Percentiles rank a stretch among this genome's conserved stretches.
Conservation (phyloP, 1,140 invertebrate species). For the Drosophila elegans region DNA sequence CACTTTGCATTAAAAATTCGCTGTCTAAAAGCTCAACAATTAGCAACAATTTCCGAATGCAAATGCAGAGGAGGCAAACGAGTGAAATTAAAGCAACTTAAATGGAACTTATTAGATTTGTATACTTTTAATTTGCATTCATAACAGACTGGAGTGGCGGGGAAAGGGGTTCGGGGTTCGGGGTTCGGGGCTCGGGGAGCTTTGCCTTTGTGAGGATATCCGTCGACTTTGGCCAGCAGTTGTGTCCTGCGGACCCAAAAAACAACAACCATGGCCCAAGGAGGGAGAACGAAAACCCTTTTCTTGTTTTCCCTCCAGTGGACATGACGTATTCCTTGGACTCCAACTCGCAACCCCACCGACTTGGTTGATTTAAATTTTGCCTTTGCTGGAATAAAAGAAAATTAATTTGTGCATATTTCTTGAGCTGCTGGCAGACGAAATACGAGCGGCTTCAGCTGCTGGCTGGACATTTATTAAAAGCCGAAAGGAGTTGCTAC, state of each 20-base stretch:
- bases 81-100: constrained; percentile 79
- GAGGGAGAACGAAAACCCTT: constrained; percentile 63
- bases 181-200: too few species aligned
- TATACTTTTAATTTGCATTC: constrained; percentile 84
- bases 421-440: constrained; percentile 74
- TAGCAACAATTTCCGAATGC: constrained; percentile 77
- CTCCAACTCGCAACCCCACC: neutral
- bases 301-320: constrained; percentile 65
- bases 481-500: constrained; percentile 63
- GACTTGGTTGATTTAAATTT: constrained; percentile 77
- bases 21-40: constrained; percentile 82
- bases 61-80: constrained; percentile 59
- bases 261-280: constrained; percentile 9
- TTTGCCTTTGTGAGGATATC: constrained; percentile 46
- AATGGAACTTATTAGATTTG: constrained; percentile 84
- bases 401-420: constrained; percentile 83
- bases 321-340: constrained; percentile 70
- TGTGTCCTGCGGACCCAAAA: constrained; percentile 44
- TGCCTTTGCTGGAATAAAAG: constrained; percentile 78
- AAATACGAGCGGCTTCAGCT: constrained; percentile 67
- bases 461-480: constrained; percentile 75
- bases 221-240: constrained; percentile 56
- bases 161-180: neutral
- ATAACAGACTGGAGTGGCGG: constrained; percentile 63
- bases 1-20: constrained; percentile 80